These are phyloP conservation scores for Pollachius pollachius DNA, from an alignment of 2,113 vertebrate genomes.

Conservation along the genomic window DNA sequence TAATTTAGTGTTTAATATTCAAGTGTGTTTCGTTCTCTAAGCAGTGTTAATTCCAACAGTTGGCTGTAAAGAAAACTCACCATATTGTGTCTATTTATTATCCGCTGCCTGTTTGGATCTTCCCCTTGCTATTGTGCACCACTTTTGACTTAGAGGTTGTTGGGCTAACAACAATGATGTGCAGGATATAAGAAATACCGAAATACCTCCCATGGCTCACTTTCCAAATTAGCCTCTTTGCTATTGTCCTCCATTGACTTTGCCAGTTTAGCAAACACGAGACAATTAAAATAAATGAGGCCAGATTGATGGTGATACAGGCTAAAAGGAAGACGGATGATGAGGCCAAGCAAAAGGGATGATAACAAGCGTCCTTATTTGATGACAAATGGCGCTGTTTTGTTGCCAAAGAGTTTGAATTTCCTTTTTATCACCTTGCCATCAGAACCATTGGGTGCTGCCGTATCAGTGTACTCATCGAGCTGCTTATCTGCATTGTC, in stretches of 20 bases:
- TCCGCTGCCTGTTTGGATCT: no score
- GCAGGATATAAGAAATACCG: constrained; percentile 1
- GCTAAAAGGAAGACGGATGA: constrained; percentile 77
- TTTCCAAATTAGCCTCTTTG: constrained; percentile 58
- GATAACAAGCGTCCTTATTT: constrained; percentile 79
- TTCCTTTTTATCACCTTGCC: constrained; percentile 76
- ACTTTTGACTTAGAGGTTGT: background rate
- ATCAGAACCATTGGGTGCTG: constrained; percentile 64
- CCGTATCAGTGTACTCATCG: constrained; percentile 62
- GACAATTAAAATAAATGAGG: constrained; percentile 83
- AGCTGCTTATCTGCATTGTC: constrained; percentile 43
- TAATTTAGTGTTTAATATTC: no score
- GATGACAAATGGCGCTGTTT: constrained; percentile 80
- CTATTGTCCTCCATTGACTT: constrained; percentile 71
- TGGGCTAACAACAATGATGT: background rate
- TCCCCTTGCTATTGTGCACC: no score
- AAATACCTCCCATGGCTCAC: constrained; percentile 34
- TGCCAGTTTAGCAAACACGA: constrained; percentile 75
- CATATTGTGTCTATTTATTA: no score
- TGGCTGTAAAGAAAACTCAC: no score
- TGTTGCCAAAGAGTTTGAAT: constrained; percentile 65
- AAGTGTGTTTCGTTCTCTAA: no score
- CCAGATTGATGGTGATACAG: constrained; percentile 80
- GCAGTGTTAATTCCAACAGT: no score
- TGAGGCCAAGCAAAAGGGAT: constrained; percentile 66